phyloP scores from a whole-genome alignment of 2,888 invertebrate genomes.

The Latrodectus elegans region DNA sequence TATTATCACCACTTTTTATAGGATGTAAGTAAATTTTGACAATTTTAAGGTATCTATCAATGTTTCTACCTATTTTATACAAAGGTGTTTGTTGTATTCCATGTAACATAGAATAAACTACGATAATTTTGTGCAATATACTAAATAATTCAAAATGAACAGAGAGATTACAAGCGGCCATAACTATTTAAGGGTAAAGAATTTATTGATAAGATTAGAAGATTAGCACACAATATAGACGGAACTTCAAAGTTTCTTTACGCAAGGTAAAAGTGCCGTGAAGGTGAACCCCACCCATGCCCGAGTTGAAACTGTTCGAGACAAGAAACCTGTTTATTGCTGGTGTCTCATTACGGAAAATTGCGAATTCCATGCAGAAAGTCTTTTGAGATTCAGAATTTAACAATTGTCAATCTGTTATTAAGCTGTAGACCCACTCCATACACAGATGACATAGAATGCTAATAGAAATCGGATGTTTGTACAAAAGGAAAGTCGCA shows the following conservation, averaged over 20 bases:
- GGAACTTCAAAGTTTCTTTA: too few species aligned
- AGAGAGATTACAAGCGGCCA: not conserved
- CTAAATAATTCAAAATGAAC: not conserved
- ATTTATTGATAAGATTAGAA: not conserved
- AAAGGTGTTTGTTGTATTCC: too few species aligned
- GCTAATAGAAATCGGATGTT: not conserved
- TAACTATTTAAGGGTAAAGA: not conserved
- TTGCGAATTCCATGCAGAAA: not conserved
- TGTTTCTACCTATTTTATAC: too few species aligned
- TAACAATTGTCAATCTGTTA: conserved; percentile 6
- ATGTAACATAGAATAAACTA: too few species aligned
- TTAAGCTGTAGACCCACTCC: not conserved
- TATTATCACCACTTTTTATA: too few species aligned
- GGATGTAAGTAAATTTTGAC: too few species aligned
- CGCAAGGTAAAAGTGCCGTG: not conserved
- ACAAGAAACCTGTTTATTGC: too few species aligned
- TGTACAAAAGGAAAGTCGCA: not conserved
- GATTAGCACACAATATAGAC: too few species aligned
- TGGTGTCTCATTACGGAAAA: too few species aligned
- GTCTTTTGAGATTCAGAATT: not conserved
- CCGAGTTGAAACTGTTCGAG: not conserved
- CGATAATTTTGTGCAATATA: not conserved
- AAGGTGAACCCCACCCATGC: not conserved
- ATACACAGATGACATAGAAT: conserved; percentile 7
- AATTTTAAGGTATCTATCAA: too few species aligned